Percentiles rank a stretch among this genome's conserved stretches.
These are phyloP conservation scores for Andrena bucephala DNA, from an alignment of 2,888 invertebrate species.

Conservation along the genomic window DNA sequence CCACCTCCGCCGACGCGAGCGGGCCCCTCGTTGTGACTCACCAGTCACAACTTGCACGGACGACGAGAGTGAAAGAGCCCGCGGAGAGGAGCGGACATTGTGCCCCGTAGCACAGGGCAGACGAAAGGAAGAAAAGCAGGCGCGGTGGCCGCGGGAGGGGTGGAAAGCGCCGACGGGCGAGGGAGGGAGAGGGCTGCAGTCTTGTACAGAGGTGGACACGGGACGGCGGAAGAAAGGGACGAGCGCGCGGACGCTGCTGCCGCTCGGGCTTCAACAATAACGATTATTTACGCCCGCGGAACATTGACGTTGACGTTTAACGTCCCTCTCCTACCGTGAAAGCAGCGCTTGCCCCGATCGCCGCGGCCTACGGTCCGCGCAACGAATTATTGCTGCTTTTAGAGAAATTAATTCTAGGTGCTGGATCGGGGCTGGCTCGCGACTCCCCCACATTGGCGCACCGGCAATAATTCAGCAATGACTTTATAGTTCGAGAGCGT, in stretches of 20 bases:
- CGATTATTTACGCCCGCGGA: conserved; percentile 81
- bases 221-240: conserved; percentile 14
- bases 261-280: conserved; percentile 78
- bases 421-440: conserved; percentile 45
- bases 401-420: conserved; percentile 69
- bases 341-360: conserved; percentile 56
- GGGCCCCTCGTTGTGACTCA: conserved; percentile 73
- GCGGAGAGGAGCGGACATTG: conserved; percentile 40
- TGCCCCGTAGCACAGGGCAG: conserved; percentile 10
- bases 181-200: neutral
- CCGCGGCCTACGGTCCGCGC: conserved; percentile 44
- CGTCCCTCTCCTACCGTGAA: conserved; percentile 74
- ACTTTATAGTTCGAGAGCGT: conserved; percentile 52
- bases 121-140: conserved; percentile 20
- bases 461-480: conserved; percentile 53
- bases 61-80: conserved; percentile 50
- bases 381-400: conserved; percentile 61
- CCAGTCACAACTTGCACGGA: conserved; percentile 64
- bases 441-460: conserved; percentile 14
- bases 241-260: conserved; percentile 58
- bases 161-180: neutral
- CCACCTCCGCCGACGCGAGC: conserved; percentile 72
- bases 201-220: neutral
- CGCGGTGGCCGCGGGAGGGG: neutral
- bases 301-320: conserved; percentile 82